Conservation (phyloP, 2,797 vertebrate species). For the Coregonus ussuriensis region DNA sequence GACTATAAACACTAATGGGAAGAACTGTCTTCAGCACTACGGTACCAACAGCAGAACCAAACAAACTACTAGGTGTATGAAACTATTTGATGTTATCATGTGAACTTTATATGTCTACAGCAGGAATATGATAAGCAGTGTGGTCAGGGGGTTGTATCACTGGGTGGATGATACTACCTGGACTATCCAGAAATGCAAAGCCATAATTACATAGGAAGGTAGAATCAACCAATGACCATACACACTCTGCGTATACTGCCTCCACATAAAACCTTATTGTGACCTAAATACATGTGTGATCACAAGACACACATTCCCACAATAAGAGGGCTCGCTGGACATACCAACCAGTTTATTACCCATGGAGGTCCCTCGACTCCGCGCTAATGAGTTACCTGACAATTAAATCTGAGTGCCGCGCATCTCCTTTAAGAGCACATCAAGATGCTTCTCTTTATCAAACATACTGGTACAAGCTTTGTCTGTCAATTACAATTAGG, state of each 20-base stretch:
- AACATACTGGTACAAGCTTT: slow-evolving; percentile 61
- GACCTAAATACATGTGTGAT: slow-evolving; percentile 30
- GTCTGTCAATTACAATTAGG: slow-evolving; percentile 65
- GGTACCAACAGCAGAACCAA: neutral
- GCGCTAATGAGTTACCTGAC: slow-evolving; percentile 64
- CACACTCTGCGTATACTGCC: neutral
- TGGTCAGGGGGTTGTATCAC: neutral
- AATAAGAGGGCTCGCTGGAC: slow-evolving; percentile 41
- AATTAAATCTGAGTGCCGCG: slow-evolving; percentile 57
- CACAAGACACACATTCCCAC: slow-evolving; percentile 40
- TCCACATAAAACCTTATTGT: slow-evolving; percentile 1
- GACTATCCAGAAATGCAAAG: neutral
- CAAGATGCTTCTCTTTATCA: slow-evolving; percentile 62
- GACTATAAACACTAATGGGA: neutral
- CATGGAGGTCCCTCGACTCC: slow-evolving; percentile 41
- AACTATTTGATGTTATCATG: neutral
- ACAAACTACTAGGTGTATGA: neutral
- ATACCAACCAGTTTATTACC: slow-evolving; percentile 61
- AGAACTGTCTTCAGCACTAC: neutral
- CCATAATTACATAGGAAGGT: neutral
- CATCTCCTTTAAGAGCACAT: slow-evolving; percentile 56
- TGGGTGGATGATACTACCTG: neutral
- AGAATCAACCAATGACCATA: neutral
- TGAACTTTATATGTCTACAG: neutral
- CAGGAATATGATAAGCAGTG: too few species aligned